A percentile compares a stretch with the other conserved stretches of the same genome.
These are phyloP conservation scores for Drosophila affinis DNA, from an alignment of 2,888 invertebrate genomes.

Conservation along the genomic window DNA sequence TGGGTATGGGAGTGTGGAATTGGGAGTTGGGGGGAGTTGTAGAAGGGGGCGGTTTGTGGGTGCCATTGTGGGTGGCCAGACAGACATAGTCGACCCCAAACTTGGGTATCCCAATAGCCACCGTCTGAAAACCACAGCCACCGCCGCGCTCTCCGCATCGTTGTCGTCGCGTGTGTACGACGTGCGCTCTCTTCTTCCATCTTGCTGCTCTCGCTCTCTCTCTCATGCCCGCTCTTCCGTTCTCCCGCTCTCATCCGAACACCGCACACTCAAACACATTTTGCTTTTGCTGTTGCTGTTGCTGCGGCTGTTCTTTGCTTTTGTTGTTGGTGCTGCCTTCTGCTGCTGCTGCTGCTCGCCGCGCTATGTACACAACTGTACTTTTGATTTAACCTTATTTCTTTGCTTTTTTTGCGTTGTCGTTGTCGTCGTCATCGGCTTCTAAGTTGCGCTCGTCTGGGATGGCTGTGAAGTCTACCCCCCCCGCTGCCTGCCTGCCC, in stretches of 20 bases:
- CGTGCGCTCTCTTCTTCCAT: constrained; percentile 55
- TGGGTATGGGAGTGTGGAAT: neutral
- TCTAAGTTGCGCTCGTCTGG: constrained; percentile 29
- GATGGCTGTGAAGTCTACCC: neutral
- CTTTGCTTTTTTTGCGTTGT: constrained; percentile 69
- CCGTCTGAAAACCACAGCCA: constrained; percentile 8
- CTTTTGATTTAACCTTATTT: constrained; percentile 82
- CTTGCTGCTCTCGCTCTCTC: constrained; percentile 30
- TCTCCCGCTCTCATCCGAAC: constrained; percentile 62
- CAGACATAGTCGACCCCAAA: constrained; percentile 22
- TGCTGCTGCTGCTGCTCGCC: constrained; percentile 68
- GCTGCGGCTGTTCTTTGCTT: constrained; percentile 72
- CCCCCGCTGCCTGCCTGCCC: no score
- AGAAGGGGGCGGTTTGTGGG: constrained; percentile 14
- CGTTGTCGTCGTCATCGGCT: constrained; percentile 56
- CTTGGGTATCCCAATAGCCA: neutral
- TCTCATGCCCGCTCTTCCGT: constrained; percentile 41
- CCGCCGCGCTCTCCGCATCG: constrained; percentile 46
- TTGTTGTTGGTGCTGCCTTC: constrained; percentile 69
- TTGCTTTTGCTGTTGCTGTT: constrained; percentile 59
- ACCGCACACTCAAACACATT: constrained; percentile 71
- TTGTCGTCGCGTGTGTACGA: constrained; percentile 72
- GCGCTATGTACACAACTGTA: constrained; percentile 82
- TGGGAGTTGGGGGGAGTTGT: no score
- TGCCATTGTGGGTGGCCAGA: constrained; percentile 64